Evolutionary conservation across 35 echinoderm and acorn worm genomes (phyloP), one percentile per base, ranked within the genome.

Genomic region (Ptychodera flava): DNA sequence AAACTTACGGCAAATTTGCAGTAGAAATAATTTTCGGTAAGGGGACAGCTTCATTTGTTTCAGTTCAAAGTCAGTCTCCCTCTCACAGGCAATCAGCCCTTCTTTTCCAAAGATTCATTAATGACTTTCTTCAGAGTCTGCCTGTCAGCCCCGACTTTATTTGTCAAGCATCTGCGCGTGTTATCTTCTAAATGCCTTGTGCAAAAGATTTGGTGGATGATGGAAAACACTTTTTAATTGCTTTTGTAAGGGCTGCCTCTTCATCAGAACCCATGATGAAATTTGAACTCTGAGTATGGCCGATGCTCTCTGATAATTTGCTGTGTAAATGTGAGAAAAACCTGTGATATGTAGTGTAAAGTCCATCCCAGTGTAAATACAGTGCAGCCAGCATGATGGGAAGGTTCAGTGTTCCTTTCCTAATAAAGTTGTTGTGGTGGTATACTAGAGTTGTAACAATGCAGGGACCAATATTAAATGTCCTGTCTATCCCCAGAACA

Each of bases 241-340:
- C 88, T 37, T 89, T 89, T 0, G 88, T 89, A 28, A 89, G 6
- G 31, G 88, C 88, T 31, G 31, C 81, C 38, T 89, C 88, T 76
- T 89, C 88, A 89, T 83, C 88, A 0, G 88, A 83, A 1, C 88
- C 88, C 32, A 89, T 31, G 15, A 88, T 33, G 30, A 88, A 36
- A 35, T 81, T 30, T 33, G 29, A 81, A 16, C 35, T 31, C 35
- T 76, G 80, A 28, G 80, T 31, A 27, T 30, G 37, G 32, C 30
- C 80, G 77, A 89, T 83, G 78, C 80, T 33, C 28, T 38, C 88
- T 6, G 28, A 29, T 10, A 83, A 38, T 29, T 82, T 75, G 27
- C 88, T 33, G 35, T 89, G 88, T 77, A 89, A 33, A 75, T 89
- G 88, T 2, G 88, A 64, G 29, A 83, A 83, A 84, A 89, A 89